Base-by-base conservation (phyloP, 2,888 invertebrate species). In the Calephelis perditalis region DNA sequence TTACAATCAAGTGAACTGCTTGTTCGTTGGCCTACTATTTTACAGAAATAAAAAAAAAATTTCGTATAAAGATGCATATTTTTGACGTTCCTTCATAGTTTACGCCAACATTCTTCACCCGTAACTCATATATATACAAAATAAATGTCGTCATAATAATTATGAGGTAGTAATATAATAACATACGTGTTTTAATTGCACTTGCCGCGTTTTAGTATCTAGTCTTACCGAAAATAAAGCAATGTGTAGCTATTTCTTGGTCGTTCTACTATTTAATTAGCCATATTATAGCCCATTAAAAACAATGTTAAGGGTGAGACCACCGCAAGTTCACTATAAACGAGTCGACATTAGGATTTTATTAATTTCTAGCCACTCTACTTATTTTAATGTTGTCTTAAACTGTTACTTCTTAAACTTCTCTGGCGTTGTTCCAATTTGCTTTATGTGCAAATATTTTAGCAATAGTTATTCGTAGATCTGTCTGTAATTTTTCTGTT, bases 241-340 rank as follows among this genome's bases (percentile, higher is more conserved):
- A 54, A 61, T 70, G 71, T 70, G 70, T 71, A 70, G 67, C 71
- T 70, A 69, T 72, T 64, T 70, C 68, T 67, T 69, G 67, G 76
- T 76, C 76, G 78, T 83, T 79, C 67, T 69, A 55, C 73, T 74
- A 77, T 86, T 88, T 88, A 88, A 89, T 84, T 84, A 77, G 78
- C 74, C 82, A 76, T 84, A 79, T 81, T 82, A 83, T 82, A 75
- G 79, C 76, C 82, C 85, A 86, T 89, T 87, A 89, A 88, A 86
- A 81, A 89, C 88, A 89, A 87, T 86, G 88, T 89, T 78, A 72
- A 75, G 56, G 59, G 75, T 70, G 68, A 67, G 85, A 86, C 87
- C 87, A 87, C 88, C 88, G 74, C 78, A 77, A 72, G 75, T 73
- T 73, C 73, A 78, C 79, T 82, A 85, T 81, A 84, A 84, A 77